A percentile compares a stretch with the other conserved stretches of the same genome.
Conservation (phyloP, 2,797 vertebrate genomes). For the Lacerta agilis region DNA sequence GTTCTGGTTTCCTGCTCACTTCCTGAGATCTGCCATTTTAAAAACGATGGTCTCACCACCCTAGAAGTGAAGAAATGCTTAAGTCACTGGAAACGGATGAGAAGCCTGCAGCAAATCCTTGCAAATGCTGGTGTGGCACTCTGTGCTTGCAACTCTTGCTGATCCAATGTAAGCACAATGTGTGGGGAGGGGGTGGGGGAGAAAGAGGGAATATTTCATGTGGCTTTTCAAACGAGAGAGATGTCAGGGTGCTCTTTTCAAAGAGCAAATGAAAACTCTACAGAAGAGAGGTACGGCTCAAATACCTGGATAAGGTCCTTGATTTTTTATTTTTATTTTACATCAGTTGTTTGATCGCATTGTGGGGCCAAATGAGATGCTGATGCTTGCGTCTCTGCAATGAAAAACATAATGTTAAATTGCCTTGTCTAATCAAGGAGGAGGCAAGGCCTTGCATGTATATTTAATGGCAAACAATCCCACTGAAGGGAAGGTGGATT, state of each 20-base stretch:
- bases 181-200: neutral
- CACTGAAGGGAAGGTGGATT: slow-evolving; percentile 63
- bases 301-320: slow-evolving; percentile 74
- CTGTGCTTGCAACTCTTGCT: neutral
- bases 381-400: slow-evolving; percentile 64
- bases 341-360: slow-evolving; percentile 74
- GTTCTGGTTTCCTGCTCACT: slow-evolving; percentile 8
- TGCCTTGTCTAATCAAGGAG: slow-evolving; percentile 68
- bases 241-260: slow-evolving; percentile 55
- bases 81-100: neutral
- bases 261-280: slow-evolving; percentile 67
- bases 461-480: slow-evolving; percentile 77
- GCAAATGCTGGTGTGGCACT: neutral
- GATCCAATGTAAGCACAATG: slow-evolving; percentile 33
- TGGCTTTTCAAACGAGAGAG: slow-evolving; percentile 50
- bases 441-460: slow-evolving; percentile 69
- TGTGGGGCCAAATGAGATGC: slow-evolving; percentile 67
- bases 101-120: slow-evolving; percentile 6
- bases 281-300: slow-evolving; percentile 61
- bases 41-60: neutral
- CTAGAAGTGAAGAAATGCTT: slow-evolving; percentile 5
- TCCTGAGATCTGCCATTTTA: neutral
- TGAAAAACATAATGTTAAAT: slow-evolving; percentile 67
- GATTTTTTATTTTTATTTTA: slow-evolving; percentile 50
- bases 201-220: slow-evolving; percentile 47